A percentile compares a stretch with the other conserved stretches of the same genome.
Conservation (phyloP, 2,888 invertebrate genomes). For the Anorthoa munda region DNA sequence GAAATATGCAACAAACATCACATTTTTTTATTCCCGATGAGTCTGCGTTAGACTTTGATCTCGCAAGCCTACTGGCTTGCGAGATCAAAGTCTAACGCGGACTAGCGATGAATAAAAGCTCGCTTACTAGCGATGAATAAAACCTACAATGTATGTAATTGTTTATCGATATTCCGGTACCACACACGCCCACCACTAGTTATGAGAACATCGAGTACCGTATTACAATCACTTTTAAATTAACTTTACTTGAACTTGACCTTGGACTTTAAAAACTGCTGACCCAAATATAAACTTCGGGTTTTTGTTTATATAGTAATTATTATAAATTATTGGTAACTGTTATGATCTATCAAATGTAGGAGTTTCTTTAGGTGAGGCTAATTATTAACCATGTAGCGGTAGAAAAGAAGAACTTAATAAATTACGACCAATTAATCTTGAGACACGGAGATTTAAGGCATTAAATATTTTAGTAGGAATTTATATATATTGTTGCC, state of each 20-base stretch:
- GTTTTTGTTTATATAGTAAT: constrained; percentile 56
- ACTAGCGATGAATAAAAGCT: too few relatives aligned
- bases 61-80: too few relatives aligned
- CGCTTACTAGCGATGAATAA: too few relatives aligned
- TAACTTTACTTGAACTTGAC: constrained; percentile 73
- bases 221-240: constrained; percentile 73
- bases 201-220: constrained; percentile 54
- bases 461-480: neutral
- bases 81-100: too few relatives aligned
- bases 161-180: constrained; percentile 44
- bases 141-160: too few relatives aligned
- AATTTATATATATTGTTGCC: neutral
- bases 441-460: neutral
- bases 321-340: constrained; percentile 44
- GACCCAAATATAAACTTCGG: constrained; percentile 64
- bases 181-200: constrained; percentile 45
- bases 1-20: neutral
- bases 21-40: too few relatives aligned
- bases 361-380: constrained; percentile 14
- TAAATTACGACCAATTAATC: constrained; percentile 13
- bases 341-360: constrained; percentile 43
- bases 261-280: constrained; percentile 74
- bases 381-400: constrained; percentile 34
- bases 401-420: neutral
- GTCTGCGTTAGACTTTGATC: too few relatives aligned